Evolutionary conservation across 1,140 invertebrate species (phyloP), one percentile per base, ranked within the genome.

Genomic region (Microplitis mediator): DNA sequence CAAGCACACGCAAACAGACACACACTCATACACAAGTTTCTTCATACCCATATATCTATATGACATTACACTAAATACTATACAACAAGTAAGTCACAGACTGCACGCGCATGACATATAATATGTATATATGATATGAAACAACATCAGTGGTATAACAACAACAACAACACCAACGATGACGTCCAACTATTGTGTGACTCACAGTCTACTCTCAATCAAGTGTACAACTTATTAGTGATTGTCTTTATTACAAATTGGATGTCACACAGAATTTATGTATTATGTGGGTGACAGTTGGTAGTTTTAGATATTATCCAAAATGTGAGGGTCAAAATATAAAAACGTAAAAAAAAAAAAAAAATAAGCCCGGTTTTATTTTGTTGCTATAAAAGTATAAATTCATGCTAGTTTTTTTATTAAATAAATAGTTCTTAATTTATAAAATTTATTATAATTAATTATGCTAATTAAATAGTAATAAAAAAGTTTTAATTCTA

Each of bases 191-290:
- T 31, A 64, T 51, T 58, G 70, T 66, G 69, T 84, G 84, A 84
- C 72, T 85, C 85, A 74, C 66, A 60, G 8, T n/a, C 62, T 13
- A 84, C 78, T 79, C 78, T 78, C 84, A 84, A 86, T 86, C 83
- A 80, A 85, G 84, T 45, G 77, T 78, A 76, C 79, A 79, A 82
- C 80, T 84, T 81, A 79, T 83, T 85, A 84, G 75, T 79, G 76
- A 83, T 86, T 82, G 83, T 84, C 80, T 81, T 81, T 79, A 66
- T 72, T 72, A 82, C 77, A 81, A 84, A 84, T 85, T 84, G 81
- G 77, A 36, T 66, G 51, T 58, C 63, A 66, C 51, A 71, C n/a
- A 5, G 69, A 39, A 51, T 36, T n/a, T 62, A 64, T 16, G 32
- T 63, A 54, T 72, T 77, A 85, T 84, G 82, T 81, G 83, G 83